Conservation (phyloP, 1,140 invertebrate genomes). For the Temnothorax curvispinosus region DNA sequence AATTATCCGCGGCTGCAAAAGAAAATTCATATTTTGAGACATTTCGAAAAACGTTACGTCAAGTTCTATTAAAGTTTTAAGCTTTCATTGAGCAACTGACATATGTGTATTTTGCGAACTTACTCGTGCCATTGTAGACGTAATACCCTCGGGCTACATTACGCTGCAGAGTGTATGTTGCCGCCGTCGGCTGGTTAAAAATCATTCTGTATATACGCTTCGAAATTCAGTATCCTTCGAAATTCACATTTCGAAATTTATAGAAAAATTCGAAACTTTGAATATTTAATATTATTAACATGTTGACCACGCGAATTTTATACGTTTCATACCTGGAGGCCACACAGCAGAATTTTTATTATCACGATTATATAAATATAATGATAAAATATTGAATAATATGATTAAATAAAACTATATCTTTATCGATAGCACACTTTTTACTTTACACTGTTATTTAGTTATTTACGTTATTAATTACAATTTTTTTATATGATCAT, state of each 20-base stretch:
- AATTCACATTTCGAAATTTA: background rate
- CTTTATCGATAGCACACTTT: too few relatives aligned
- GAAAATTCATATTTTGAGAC: background rate
- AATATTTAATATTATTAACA: background rate
- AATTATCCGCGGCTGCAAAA: background rate
- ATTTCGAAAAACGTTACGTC: background rate
- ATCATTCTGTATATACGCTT: background rate
- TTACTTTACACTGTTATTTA: too few relatives aligned
- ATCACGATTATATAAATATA: too few relatives aligned
- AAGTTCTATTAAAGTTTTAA: background rate
- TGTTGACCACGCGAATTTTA: too few relatives aligned
- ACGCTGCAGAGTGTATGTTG: background rate
- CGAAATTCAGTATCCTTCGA: background rate
- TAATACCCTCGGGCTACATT: slow-evolving; percentile 30
- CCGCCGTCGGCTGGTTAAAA: background rate
- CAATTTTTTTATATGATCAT: too few relatives aligned
- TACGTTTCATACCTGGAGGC: too few relatives aligned
- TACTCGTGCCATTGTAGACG: slow-evolving; percentile 16
- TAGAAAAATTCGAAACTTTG: background rate
- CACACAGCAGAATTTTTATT: too few relatives aligned
- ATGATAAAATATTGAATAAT: too few relatives aligned
- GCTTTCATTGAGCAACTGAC: background rate
- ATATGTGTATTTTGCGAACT: slow-evolving; percentile 5
- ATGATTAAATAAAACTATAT: too few relatives aligned
- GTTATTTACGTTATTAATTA: too few relatives aligned